phyloP scores from a whole-genome alignment of 2,888 invertebrate genomes.

The Lamproptera curius region DNA sequence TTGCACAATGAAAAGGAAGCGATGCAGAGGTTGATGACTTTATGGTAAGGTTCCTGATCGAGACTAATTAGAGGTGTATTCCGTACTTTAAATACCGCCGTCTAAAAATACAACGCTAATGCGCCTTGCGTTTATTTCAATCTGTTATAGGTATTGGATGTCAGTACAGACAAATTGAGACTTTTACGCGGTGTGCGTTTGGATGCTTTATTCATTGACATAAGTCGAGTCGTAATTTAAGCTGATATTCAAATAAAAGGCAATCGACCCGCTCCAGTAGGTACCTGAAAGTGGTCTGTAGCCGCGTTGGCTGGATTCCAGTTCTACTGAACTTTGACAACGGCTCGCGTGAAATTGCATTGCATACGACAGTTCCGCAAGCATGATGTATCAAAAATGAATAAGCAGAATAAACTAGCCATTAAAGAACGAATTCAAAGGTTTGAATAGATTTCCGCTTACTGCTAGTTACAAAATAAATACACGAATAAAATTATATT shows the following conservation, averaged over 20 bases:
- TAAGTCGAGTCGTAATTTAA: conserved; percentile 36
- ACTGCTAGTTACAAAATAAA: no score
- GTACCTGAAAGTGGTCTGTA: conserved; percentile 67
- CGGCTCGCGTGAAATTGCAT: conserved; percentile 48
- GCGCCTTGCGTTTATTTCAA: not conserved
- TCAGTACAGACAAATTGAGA: not conserved
- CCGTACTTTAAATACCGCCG: conserved; percentile 5
- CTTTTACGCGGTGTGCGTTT: conserved; percentile 21
- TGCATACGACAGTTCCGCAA: conserved; percentile 40
- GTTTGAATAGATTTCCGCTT: no score
- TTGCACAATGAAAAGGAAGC: conserved; percentile 48
- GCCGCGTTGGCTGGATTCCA: conserved; percentile 69
- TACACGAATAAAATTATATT: no score
- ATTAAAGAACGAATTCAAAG: no score
- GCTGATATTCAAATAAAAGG: conserved; percentile 38
- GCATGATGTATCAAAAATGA: no score
- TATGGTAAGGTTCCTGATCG: conserved; percentile 40
- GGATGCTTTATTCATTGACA: conserved; percentile 21
- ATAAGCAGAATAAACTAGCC: no score
- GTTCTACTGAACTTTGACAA: conserved; percentile 76
- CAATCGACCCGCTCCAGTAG: conserved; percentile 39
- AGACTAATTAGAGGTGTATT: conserved; percentile 18
- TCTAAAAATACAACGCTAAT: conserved; percentile 11
- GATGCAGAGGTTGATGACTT: conserved; percentile 53
- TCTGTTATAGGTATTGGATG: not conserved